Conservation (phyloP, 2,797 vertebrate species). For the Cossypha polioptera region DNA sequence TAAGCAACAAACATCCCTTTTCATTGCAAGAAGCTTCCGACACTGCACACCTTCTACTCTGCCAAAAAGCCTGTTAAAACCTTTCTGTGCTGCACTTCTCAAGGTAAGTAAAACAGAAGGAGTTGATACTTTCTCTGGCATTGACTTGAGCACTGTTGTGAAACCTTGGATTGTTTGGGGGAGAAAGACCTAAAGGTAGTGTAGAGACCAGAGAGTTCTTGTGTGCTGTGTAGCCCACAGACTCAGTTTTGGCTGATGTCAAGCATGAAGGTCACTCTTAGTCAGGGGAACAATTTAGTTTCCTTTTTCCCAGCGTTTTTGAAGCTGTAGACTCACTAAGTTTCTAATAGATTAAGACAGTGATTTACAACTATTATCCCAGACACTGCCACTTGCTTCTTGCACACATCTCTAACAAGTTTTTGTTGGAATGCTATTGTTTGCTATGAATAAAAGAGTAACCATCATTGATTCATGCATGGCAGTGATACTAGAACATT, state of each 20-base stretch:
- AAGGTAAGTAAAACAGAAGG: slow-evolving; percentile 89
- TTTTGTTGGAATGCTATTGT: neutral
- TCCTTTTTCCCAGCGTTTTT: neutral
- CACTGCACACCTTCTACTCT: slow-evolving; percentile 89
- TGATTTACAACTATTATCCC: neutral
- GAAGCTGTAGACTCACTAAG: neutral
- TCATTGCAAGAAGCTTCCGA: slow-evolving; percentile 93
- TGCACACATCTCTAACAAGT: neutral
- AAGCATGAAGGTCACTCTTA: neutral
- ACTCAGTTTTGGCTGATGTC: neutral
- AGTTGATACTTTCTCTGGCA: neutral
- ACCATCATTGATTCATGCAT: neutral
- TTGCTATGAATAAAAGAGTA: neutral
- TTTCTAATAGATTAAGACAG: neutral
- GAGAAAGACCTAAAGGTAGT: neutral
- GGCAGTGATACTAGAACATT: neutral
- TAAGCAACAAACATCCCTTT: slow-evolving; percentile 95
- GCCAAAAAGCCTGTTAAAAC: slow-evolving; percentile 92
- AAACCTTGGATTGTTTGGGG: neutral
- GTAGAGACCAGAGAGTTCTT: neutral
- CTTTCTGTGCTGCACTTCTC: slow-evolving; percentile 91
- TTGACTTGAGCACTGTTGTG: neutral
- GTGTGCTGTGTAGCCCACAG: neutral
- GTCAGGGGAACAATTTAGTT: neutral
- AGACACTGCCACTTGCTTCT: neutral